These are phyloP conservation scores for Pseudachorutes palmiensis DNA, from an alignment of 1,140 invertebrate genomes.

Conservation along the genomic window DNA sequence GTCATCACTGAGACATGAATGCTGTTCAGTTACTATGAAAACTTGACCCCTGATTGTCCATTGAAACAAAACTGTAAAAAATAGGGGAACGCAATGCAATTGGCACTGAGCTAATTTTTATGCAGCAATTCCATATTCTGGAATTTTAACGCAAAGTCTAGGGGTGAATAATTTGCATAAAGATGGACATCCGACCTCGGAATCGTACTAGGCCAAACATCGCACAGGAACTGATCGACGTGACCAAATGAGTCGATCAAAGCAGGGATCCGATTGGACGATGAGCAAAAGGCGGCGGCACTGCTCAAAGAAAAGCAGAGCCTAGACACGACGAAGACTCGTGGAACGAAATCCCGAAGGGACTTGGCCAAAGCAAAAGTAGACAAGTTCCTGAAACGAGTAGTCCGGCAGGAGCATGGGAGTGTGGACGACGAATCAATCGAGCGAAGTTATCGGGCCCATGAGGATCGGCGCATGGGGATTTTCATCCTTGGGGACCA, in stretches of 20 bases:
- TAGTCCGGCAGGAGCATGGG: not conserved
- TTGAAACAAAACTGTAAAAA: no score
- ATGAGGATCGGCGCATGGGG: constrained; percentile 29
- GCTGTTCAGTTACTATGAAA: no score
- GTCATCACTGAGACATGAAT: no score
- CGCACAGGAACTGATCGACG: no score
- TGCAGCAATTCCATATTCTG: no score
- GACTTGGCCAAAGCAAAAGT: constrained; percentile 1
- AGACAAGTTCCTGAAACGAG: constrained; percentile 2
- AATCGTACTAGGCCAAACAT: no score
- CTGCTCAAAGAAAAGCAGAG: not conserved
- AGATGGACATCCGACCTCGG: no score
- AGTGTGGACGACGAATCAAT: not conserved
- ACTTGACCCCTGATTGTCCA: no score
- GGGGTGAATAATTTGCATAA: no score
- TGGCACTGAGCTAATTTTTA: no score
- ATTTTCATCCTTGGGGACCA: constrained; percentile 34
- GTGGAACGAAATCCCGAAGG: not conserved
- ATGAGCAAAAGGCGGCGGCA: not conserved
- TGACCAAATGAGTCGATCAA: constrained; percentile 24
- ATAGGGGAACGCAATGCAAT: no score
- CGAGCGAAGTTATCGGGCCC: constrained; percentile 21
- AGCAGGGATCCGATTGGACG: constrained; percentile 29
- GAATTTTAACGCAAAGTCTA: no score
- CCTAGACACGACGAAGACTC: not conserved